Evolutionary conservation across 2,113 vertebrate species (phyloP), one percentile per base, ranked within the genome.

Genomic region (Geothlypis trichas): DNA sequence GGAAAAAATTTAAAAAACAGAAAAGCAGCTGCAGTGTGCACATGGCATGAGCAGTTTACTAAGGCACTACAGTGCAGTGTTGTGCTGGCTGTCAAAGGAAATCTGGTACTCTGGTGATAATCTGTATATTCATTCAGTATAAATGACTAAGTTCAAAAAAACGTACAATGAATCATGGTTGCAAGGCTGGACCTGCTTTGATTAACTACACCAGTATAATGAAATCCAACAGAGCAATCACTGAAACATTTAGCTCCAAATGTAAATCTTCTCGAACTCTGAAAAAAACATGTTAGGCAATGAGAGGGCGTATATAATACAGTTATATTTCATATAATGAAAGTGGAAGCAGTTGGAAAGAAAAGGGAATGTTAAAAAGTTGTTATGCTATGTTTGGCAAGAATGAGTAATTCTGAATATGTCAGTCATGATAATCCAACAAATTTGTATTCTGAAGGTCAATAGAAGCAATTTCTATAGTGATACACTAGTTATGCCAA

Each of bases 251-350:
- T 98, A 98, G 93, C 87, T 98, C 93, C 95, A 97, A 98, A 98
- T 98, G 97, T 98, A 98, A 98, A 98, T 98, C 98, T 98, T 98
- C 97, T 97, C 74, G 81, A 99, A 99, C 98, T 98, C 97, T 87
- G 94, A 95, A 91, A 93, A 97, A 97, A 95, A 79, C 89, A 95
- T 96, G 96, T 97, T 96, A 97, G 95, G 97, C 95, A 97, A 97
- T 71, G 96, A 97, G 93, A 98, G 85, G 86, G 81, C 63, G 57
- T 97, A 94, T 97, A 97, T 97, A 98, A 98, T 97, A 97, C 93
- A 98, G 95, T 81, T 95, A 89, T 98, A 97, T 97, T 98, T 98
- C 96, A 97, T 68, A 94, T 97, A 97, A 97, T 97, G 95, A 96
- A 97, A 97, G 87, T 96, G 85, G 95, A 98, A 83, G 87, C 79